These are phyloP conservation scores for Drosophila borborema DNA, from an alignment of 2,888 invertebrate species.

Conservation along the genomic window DNA sequence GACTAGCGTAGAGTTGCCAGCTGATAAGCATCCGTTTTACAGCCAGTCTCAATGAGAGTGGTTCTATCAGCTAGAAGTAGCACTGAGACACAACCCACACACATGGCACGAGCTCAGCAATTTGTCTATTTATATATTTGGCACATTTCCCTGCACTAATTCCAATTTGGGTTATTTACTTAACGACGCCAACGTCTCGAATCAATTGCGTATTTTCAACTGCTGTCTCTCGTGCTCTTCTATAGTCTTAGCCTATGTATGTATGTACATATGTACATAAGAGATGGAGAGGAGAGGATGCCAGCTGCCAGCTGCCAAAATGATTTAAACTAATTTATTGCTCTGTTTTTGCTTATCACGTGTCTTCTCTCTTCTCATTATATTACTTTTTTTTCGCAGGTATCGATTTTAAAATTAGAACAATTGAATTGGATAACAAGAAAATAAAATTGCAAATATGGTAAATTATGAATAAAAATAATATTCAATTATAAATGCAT, in stretches of 20 bases:
- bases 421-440: constrained; percentile 98
- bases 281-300: constrained; percentile 3
- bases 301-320: constrained; percentile 43
- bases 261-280: neutral
- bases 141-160: constrained; percentile 71
- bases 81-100: constrained; percentile 21
- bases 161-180: constrained; percentile 75
- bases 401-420: constrained; percentile 99
- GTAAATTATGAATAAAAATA: constrained; percentile 87
- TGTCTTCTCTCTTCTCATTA: constrained; percentile 31
- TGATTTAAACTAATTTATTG: constrained; percentile 39
- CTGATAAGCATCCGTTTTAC: constrained; percentile 12
- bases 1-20: neutral
- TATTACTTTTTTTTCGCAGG: constrained; percentile 88
- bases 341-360: constrained; percentile 48
- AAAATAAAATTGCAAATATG: constrained; percentile 99
- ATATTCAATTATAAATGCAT: neutral
- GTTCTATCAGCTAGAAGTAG: constrained; percentile 15
- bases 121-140: constrained; percentile 71
- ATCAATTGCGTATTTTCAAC: constrained; percentile 58
- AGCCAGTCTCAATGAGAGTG: constrained; percentile 10
- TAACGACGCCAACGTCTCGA: constrained; percentile 54
- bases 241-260: constrained; percentile 4
- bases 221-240: constrained; percentile 32
- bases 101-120: constrained; percentile 50